phyloP scores from a whole-genome alignment of 2,888 invertebrate species.

The Rhagium mordax region DNA sequence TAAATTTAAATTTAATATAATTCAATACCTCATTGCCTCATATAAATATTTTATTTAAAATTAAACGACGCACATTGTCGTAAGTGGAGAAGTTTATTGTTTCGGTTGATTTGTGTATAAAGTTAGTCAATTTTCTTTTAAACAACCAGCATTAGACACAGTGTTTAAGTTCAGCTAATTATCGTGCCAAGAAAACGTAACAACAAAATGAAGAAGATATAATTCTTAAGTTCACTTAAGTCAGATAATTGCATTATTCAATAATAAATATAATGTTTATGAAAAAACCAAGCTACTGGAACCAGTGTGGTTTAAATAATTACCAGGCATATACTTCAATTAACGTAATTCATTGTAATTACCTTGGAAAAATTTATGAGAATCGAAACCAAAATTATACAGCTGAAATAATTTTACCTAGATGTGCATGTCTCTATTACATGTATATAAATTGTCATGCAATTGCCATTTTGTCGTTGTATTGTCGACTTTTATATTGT shows the following conservation, averaged over 20 bases:
- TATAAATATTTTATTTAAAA: constrained; percentile 18
- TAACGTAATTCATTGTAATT: constrained; percentile 60
- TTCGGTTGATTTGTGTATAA: constrained; percentile 23
- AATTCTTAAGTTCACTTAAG: constrained; percentile 53
- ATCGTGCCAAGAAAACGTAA: constrained; percentile 28
- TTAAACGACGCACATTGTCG: constrained; percentile 4
- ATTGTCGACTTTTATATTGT: constrained; percentile 51
- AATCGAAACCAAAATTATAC: constrained; percentile 62
- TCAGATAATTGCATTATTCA: constrained; percentile 52
- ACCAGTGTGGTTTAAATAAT: constrained; percentile 57
- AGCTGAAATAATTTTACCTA: constrained; percentile 61
- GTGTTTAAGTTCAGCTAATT: constrained; percentile 20
- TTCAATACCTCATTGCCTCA: neutral
- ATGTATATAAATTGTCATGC: constrained; percentile 59
- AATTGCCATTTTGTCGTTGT: constrained; percentile 59
- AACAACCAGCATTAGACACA: constrained; percentile 1
- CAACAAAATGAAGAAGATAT: constrained; percentile 35
- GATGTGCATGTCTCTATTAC: constrained; percentile 64
- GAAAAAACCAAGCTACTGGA: constrained; percentile 56
- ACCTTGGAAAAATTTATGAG: constrained; percentile 63
- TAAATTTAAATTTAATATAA: constrained; percentile 27
- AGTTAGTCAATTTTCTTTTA: constrained; percentile 28
- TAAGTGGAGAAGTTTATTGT: constrained; percentile 10
- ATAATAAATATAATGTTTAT: constrained; percentile 58
- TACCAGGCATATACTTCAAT: constrained; percentile 54